Base-by-base conservation (phyloP, 2,888 invertebrate genomes). In the Asteroscopus sphinx region DNA sequence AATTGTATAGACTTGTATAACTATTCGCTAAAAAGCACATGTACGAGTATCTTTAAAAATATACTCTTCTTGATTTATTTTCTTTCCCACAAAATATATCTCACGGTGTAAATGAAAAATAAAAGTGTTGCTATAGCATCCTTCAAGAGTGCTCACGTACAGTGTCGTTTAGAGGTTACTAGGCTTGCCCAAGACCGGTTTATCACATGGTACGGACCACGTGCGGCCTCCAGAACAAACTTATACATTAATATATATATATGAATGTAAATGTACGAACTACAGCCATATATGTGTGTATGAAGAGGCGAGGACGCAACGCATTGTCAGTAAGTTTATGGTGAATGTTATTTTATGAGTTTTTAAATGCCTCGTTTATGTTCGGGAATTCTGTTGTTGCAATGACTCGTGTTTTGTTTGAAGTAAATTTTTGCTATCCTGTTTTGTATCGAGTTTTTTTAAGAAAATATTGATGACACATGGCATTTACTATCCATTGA, bases 91-190 rank as follows among this genome's bases (percentile, higher is more conserved):
- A 48, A 70, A 61, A 70, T 67, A 75, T 69, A 69, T 65, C 59
- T 59, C 57, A 63, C 55, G 45, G 33, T 58, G 33, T 66, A 59
- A 67, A 72, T 68, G 75, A 80, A 82, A 85, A 86, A 85, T 79
- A 82, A 83, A 79, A 83, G 81, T 82, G 82, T 83, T 73, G 69
- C 72, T 79, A 81, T 79, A 81, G 86, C 83, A 88, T 90, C 87
- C 86, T 86, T 83, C 81, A 83, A 83, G 84, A 81, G 52, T 63
- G 76, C 76, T 84, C 84, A 83, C 83, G 86, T 85, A 81, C 80
- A 83, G 76, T 89, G 91, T 89, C 91, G 89, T 92, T 93, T 93
- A 85, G 93, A 94, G 94, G 94, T 94, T 94, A 94, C 89, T 94
- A 90, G 93, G 94, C 91, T 88, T 81, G 85, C 72, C 75, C 77